Base-by-base conservation (phyloP, 2,113 vertebrate species). In the Gracilinanus agilis region DNA sequence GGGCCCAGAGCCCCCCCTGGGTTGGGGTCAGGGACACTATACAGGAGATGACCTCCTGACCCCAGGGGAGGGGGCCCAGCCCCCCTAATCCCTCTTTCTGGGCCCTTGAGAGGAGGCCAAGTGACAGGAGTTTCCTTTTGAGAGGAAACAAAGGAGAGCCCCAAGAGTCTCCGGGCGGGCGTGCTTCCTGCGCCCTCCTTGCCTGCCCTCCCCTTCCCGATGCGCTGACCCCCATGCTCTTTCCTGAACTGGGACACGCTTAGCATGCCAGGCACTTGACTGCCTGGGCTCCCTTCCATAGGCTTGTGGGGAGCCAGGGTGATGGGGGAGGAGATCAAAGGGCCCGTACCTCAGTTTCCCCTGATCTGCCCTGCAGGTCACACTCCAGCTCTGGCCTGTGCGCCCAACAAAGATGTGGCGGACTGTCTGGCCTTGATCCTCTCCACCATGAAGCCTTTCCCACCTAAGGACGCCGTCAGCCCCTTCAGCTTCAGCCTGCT, bases 401-500 rank as follows among this genome's bases (percentile, higher is more conserved):
- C 99, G 67, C 99, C 99, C 55, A 99, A 99, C 99, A 99, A 99
- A 98, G 99, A 99, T 24, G 99, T 99, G 89, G 99, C 99, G 0
- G 99, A 99, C 98, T 99, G 99, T 97, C 99, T 99, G 98, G 99
- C 99, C 97, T 98, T 99, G 97, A 99, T 99, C 98, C 99, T 99
- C 92, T 99, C 99, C 99, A 99, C 99, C 98, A 99, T 99, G 99
- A 99, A 99, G 99, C 99, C 99, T 99, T 99, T 99, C 98, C 99
- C 99, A 96, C 99, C 99, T 97, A 99, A 99, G 98, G 99, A 99
- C 96, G 98, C 99, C 58, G 96, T 98, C 54, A 97, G 99, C 94
- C 99, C 99, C 95, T 99, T 99, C 98, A 99, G 99, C 98, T 99
- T 99, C 98, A 99, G 99, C 98, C 98, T 99, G 98, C 99, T 99